These are phyloP conservation scores for Oscheius sp. DNA, from an alignment of 1,140 invertebrate genomes.

Conservation along the genomic window DNA sequence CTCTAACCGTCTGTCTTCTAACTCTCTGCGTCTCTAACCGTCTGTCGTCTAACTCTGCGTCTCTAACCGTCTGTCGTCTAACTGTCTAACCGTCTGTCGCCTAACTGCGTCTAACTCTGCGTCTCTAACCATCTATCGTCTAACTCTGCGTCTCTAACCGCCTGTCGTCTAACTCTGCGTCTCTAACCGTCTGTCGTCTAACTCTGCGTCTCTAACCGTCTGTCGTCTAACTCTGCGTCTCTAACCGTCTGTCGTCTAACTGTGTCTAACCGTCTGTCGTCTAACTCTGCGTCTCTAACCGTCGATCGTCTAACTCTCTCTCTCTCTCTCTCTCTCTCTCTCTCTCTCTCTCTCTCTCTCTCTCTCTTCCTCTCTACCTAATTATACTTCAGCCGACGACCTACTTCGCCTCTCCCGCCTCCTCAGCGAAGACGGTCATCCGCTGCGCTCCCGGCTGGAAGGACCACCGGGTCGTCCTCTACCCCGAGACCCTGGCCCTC, in stretches of 20 bases:
- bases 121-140: neutral
- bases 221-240: too few relatives aligned
- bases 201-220: too few relatives aligned
- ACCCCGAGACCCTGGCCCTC: neutral
- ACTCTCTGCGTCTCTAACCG: neutral
- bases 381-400: neutral
- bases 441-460: conserved; percentile 19
- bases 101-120: too few relatives aligned
- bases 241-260: neutral
- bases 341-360: neutral
- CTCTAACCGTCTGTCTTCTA: neutral
- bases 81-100: too few relatives aligned
- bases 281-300: too few relatives aligned
- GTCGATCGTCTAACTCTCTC: too few relatives aligned
- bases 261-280: neutral
- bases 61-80: too few relatives aligned
- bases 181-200: too few relatives aligned
- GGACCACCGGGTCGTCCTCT: conserved; percentile 9
- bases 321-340: too few relatives aligned
- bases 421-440: neutral
- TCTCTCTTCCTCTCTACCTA: neutral
- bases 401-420: neutral
- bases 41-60: too few relatives aligned
- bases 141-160: neutral
- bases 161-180: too few relatives aligned